Conservation (phyloP, 2,113 vertebrate species). For the Lepus europaeus region DNA sequence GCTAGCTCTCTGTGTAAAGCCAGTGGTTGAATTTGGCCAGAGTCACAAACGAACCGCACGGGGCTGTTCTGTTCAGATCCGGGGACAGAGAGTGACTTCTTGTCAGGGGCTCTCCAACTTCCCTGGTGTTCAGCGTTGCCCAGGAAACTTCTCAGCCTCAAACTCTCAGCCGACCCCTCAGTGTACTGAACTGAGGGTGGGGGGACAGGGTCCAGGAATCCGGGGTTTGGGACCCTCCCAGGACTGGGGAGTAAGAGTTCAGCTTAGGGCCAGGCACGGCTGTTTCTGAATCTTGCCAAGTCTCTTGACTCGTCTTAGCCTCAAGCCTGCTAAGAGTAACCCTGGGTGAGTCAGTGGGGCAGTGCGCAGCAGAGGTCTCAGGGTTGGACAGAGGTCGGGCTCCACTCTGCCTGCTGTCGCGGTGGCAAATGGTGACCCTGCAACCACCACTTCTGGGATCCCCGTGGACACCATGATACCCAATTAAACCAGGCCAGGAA, state of each 20-base stretch:
- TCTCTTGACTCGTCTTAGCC: neutral
- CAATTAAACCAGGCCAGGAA: neutral
- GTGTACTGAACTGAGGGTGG: neutral
- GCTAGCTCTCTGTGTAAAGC: neutral
- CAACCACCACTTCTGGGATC: neutral
- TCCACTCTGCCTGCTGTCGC: neutral
- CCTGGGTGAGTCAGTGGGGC: neutral
- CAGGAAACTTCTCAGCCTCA: slow-evolving; percentile 10
- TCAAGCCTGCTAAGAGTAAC: neutral
- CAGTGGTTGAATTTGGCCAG: neutral
- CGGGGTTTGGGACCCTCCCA: neutral
- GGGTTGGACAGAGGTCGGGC: neutral
- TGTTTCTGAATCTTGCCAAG: neutral
- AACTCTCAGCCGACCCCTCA: neutral
- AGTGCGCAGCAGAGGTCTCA: neutral
- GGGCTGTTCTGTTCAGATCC: neutral
- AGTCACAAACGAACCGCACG: neutral
- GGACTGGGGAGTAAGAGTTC: neutral
- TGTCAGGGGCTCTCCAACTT: neutral
- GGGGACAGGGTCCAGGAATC: neutral
- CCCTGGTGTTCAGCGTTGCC: neutral
- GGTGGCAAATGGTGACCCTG: neutral
- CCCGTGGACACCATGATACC: neutral
- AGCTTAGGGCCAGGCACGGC: neutral
- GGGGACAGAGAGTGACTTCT: neutral